A percentile compares a stretch with the other conserved stretches of the same genome.
phyloP scores from a whole-genome alignment of 64 coral and sea anemone species.

The Porites australiensis region DNA sequence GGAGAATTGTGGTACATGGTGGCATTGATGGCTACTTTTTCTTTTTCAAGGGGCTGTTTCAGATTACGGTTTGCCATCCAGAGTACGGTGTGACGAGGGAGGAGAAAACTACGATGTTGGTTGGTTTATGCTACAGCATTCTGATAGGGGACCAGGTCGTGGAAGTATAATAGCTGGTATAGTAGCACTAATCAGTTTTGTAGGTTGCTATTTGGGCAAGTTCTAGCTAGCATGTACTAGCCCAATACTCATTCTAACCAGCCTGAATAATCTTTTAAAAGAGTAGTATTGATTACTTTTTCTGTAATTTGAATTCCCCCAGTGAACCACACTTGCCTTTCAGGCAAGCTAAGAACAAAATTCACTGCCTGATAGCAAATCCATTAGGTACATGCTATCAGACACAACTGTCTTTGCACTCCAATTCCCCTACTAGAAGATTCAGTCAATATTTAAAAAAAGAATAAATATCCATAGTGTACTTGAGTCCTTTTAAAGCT shows the following conservation, averaged over 20 bases:
- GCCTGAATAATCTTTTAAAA: conserved; percentile 12
- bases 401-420: conserved; percentile 11
- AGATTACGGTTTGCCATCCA: conserved; percentile 46
- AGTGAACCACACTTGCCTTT: no score
- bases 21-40: conserved; percentile 55
- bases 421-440: conserved; percentile 11
- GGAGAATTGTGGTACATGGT: conserved; percentile 55
- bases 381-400: not conserved
- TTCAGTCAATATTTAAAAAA: conserved; percentile 7
- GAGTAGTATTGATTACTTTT: conserved; percentile 1
- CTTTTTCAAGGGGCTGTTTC: conserved; percentile 38
- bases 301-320: no score
- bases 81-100: conserved; percentile 60
- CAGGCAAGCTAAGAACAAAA: no score
- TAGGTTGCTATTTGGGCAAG: no score
- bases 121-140: conserved; percentile 54
- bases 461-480: not conserved
- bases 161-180: not conserved
- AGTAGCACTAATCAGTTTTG: not conserved
- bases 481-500: conserved; percentile 21
- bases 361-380: conserved; percentile 5
- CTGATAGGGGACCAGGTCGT: conserved; percentile 19
- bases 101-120: conserved; percentile 64
- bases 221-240: no score
- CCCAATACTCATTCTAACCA: not conserved